Evolutionary conservation across 2,113 vertebrate species (phyloP).

Genomic region (Pimephales promelas): DNA sequence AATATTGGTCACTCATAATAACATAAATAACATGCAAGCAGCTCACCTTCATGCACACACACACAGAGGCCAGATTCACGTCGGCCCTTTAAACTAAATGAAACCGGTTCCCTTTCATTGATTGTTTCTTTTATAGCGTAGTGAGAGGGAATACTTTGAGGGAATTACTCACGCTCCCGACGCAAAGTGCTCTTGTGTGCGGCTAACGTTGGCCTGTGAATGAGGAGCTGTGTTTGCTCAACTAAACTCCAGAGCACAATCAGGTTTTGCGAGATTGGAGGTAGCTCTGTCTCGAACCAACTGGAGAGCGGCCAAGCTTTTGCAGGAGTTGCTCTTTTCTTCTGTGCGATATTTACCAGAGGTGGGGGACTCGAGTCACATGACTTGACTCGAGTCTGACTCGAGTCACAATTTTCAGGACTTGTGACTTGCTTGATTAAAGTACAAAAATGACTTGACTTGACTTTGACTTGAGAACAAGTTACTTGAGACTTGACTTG

Average conservation of each 20-base stretch:
- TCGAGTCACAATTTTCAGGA: too few relatives aligned
- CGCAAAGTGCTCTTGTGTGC: constrained; percentile 27
- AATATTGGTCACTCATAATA: constrained; percentile 35
- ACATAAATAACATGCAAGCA: constrained; percentile 26
- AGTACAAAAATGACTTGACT: too few relatives aligned
- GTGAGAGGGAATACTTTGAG: constrained; percentile 28
- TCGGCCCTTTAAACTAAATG: constrained; percentile 40
- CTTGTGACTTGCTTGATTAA: too few relatives aligned
- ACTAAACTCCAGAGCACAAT: constrained; percentile 54
- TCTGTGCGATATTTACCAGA: constrained; percentile 64
- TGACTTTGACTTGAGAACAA: too few relatives aligned
- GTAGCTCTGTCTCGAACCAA: constrained; percentile 44
- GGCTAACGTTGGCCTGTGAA: constrained; percentile 32
- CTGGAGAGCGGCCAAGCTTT: constrained; percentile 57
- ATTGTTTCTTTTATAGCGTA: constrained; percentile 20
- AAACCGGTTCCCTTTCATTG: constrained; percentile 39
- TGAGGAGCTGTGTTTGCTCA: constrained; percentile 52
- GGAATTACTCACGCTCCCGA: constrained; percentile 26
- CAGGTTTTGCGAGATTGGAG: constrained; percentile 61
- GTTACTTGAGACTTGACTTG: too few relatives aligned
- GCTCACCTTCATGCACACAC: constrained; percentile 36
- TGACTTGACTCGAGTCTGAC: too few relatives aligned
- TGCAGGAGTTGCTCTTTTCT: constrained; percentile 63
- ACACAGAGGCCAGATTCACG: constrained; percentile 37
- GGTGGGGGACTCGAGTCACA: too few relatives aligned